Conservation (phyloP, 2,797 vertebrate species). For the Myotis planiceps region DNA sequence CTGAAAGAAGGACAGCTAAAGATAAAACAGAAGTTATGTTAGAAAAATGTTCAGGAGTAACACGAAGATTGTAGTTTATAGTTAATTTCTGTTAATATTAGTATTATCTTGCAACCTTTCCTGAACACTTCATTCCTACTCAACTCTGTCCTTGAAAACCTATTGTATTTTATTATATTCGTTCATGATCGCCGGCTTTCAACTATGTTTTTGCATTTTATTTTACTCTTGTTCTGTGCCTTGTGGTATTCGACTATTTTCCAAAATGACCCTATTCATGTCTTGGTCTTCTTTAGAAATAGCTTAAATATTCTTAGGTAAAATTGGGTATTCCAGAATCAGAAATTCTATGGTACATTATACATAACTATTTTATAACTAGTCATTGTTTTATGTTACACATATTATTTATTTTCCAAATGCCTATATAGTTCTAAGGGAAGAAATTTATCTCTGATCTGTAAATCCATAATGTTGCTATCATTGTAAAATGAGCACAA, state of each 20-base stretch:
- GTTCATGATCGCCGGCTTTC: fast-evolving
- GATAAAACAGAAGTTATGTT: not conserved
- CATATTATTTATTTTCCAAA: not conserved
- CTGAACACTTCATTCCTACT: not conserved
- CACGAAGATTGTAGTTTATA: not conserved
- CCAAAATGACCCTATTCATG: not conserved
- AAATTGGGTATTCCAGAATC: not conserved
- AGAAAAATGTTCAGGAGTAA: not conserved
- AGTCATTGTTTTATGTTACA: not conserved
- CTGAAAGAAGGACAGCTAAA: not conserved
- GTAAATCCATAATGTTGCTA: not conserved
- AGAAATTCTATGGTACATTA: not conserved
- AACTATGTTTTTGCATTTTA: not conserved
- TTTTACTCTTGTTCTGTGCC: not conserved
- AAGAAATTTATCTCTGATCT: not conserved
- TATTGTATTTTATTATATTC: not conserved
- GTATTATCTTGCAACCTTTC: not conserved
- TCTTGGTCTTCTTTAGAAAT: not conserved
- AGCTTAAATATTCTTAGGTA: not conserved
- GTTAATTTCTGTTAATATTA: not conserved
- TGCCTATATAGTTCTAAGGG: not conserved
- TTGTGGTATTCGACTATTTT: not conserved
- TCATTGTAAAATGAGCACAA: not conserved
- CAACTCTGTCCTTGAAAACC: not conserved
- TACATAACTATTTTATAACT: not conserved